Evolutionary conservation across 2,797 vertebrate genomes (phyloP), one percentile per base, ranked within the genome.

Genomic region (Sorex maritimensis): DNA sequence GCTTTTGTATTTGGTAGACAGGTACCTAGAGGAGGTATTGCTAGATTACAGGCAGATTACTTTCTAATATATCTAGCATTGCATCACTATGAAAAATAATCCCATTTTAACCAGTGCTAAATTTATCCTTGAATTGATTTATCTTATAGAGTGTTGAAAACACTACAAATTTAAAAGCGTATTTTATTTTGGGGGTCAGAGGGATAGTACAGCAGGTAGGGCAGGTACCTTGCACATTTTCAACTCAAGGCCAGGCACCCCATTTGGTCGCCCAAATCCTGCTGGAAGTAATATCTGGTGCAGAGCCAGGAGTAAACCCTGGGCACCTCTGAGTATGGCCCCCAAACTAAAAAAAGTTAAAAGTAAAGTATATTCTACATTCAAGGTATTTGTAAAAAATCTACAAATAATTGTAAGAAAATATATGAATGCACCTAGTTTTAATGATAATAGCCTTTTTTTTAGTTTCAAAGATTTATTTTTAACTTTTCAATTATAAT

Each of bases 301-400:
- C 52, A 19, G 19, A 61, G 17, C 7, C 58, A 21, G 58, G 21
- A 61, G 17, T 61, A 21, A 61, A 23, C 58, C 58, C 58, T 61
- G 58, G 2, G 19, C 58, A 61, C 58, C 58, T 52, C 49, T 61
- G 58, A 61, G 58, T 61, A 61, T 21, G 6, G 15, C 21, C 17
- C 58, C 58, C 58, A 61, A 61, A 61, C 58, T 80, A 24, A 92
- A 84, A 93, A 88, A 71, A 58, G 21, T 44, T 5, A 61, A 61
- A 61, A 61, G 21, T 61, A 61, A 61, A 61, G 19, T 21, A 61
- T 61, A 73, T n/a, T 77, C 87, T 52, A 77, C 6, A 79, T 77
- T 84, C 41, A 79, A 30, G 58, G 92, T 90, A 10, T 30, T 74
- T 72, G 12, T 49, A 86, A 93, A 73, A 58, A 86, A 78, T 7